A percentile compares a stretch with the other conserved stretches of the same genome.
Evolutionary conservation across 2,888 invertebrate species (phyloP).

Genomic region (Trilocha varians): DNA sequence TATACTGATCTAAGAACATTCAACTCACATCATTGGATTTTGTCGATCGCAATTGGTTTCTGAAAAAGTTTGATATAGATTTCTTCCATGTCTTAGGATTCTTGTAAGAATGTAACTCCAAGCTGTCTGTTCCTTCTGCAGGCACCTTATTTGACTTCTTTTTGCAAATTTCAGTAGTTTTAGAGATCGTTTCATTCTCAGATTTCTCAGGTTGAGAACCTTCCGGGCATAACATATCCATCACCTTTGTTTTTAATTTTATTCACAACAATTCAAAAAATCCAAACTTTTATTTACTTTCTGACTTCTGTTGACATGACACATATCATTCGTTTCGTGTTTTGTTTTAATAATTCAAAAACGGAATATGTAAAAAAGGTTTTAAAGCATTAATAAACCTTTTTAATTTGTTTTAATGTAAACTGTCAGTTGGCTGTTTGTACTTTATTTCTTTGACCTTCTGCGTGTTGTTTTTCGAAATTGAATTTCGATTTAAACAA

Average conservation of each 20-base stretch:
- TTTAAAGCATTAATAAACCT: neutral
- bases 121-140: constrained; percentile 35
- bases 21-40: constrained; percentile 63
- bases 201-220: constrained; percentile 38
- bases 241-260: constrained; percentile 28
- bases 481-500: too few relatives aligned
- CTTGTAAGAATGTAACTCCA: constrained; percentile 50
- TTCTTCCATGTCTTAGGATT: constrained; percentile 62
- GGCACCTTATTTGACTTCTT: constrained; percentile 39
- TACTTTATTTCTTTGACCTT: too few relatives aligned
- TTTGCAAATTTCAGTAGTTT: constrained; percentile 32
- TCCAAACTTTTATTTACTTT: constrained; percentile 13
- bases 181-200: constrained; percentile 34
- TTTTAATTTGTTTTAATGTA: too few relatives aligned
- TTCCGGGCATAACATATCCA: constrained; percentile 58
- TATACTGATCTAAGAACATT: too few relatives aligned
- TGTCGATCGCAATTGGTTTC: constrained; percentile 53
- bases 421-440: too few relatives aligned
- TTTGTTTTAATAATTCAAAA: constrained; percentile 4
- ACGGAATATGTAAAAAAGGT: neutral
- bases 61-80: constrained; percentile 59
- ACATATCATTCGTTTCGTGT: constrained; percentile 15
- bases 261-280: constrained; percentile 22
- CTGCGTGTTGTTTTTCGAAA: too few relatives aligned
- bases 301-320: constrained; percentile 11